Percentiles rank a stretch among this genome's conserved stretches.
Evolutionary conservation across 2,888 invertebrate genomes (phyloP).

Genomic region (Agriopis aurantiaria): DNA sequence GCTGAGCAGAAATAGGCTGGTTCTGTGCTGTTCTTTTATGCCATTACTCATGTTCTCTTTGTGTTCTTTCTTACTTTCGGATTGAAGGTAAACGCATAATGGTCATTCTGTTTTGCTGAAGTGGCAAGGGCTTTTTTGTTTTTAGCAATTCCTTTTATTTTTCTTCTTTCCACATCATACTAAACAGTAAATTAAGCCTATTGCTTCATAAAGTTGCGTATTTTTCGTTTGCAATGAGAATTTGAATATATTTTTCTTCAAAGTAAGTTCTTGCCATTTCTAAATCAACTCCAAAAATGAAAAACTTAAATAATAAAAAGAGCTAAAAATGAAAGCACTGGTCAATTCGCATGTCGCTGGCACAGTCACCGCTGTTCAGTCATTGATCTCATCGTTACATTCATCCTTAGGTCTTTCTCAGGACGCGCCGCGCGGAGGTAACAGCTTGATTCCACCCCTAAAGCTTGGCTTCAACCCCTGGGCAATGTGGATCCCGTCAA

Average conservation of each 20-base stretch:
- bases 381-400: constrained; percentile 82
- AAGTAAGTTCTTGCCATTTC: constrained; percentile 43
- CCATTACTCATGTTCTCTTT: constrained; percentile 59
- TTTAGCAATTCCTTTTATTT: background rate
- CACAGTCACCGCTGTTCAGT: constrained; percentile 71
- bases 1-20: constrained; percentile 23
- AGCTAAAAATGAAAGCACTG: constrained; percentile 57
- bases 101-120: constrained; percentile 39
- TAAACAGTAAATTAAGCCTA: background rate
- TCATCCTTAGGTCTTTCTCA: constrained; percentile 87
- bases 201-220: background rate
- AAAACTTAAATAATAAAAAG: constrained; percentile 39
- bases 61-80: constrained; percentile 70
- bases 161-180: background rate
- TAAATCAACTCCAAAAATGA: constrained; percentile 30
- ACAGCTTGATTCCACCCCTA: constrained; percentile 76
- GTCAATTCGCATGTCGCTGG: constrained; percentile 78
- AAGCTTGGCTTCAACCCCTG: constrained; percentile 79
- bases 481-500: constrained; percentile 74
- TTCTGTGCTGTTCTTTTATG: constrained; percentile 60
- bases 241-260: background rate
- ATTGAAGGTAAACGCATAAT: constrained; percentile 67
- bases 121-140: constrained; percentile 29
- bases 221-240: background rate
- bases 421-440: constrained; percentile 83